Evolutionary conservation across 2,797 vertebrate species (phyloP).

Genomic region (Gymnothorax javanicus): DNA sequence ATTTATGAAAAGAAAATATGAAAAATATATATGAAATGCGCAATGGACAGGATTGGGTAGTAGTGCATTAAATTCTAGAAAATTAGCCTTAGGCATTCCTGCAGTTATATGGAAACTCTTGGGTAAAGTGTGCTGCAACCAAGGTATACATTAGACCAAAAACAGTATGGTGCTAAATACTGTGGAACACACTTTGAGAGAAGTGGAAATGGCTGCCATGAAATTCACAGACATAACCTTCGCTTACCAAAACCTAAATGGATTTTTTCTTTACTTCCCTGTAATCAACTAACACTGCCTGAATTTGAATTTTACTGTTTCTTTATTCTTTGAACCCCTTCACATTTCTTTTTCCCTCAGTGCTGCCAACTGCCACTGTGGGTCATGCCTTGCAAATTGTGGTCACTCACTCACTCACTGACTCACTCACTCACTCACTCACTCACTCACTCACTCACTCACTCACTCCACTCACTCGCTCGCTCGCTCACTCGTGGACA

Average conservation of each 20-base stretch:
- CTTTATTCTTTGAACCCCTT: not conserved
- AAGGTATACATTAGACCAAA: not conserved
- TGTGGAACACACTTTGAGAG: not conserved
- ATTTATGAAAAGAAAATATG: not conserved
- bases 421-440: too few relatives aligned
- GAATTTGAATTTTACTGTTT: not conserved
- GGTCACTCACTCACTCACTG: too few relatives aligned
- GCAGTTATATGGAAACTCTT: not conserved
- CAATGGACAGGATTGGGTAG: not conserved
- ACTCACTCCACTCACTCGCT: too few relatives aligned
- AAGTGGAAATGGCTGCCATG: not conserved
- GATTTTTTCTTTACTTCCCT: not conserved
- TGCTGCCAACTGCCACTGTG: too few relatives aligned
- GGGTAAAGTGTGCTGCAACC: not conserved
- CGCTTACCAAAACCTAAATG: not conserved
- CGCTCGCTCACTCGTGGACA: too few relatives aligned
- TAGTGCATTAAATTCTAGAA: not conserved
- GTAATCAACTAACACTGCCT: not conserved
- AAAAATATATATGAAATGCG: not conserved
- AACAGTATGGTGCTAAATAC: not conserved
- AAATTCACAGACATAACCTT: not conserved
- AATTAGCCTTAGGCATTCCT: slow-evolving; percentile 4
- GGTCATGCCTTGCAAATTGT: too few relatives aligned
- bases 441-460: too few relatives aligned
- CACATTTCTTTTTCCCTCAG: not conserved